Base-by-base conservation (phyloP, 2,113 vertebrate species). In the Echinops telfairi region DNA sequence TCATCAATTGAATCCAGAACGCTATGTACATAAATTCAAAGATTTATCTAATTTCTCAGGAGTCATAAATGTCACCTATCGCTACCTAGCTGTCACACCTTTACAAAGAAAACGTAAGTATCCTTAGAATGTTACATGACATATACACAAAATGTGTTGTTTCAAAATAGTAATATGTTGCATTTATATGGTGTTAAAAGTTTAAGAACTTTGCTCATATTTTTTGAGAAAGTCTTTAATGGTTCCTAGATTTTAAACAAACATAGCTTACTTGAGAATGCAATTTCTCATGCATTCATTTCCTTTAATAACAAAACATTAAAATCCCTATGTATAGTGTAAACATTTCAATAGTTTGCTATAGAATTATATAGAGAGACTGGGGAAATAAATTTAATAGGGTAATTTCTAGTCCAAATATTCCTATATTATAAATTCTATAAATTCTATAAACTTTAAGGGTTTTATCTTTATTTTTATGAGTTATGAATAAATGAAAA, bases 31-130 rank as follows among this genome's bases (percentile, higher is more conserved):
- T 96, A 98, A 98, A 47, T 99, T 99, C 96, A 99, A 98, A 98
- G 99, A 99, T 95, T 98, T 99, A 88, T 99, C 99, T 81, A 99
- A 99, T 97, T 99, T 99, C 98, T 99, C 99, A 93, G 99, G 99
- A 97, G 98, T 98, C 88, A 99, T 99, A 94, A 99, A 99, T 86
- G 99, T 99, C 93, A 99, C 99, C 53, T 99, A 99, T 96, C 99
- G 99, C 77, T 99, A 99, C 96, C 98, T 99, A 89, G 99, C 99
- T 93, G 99, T 99, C 57, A 98, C 98, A n/a, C 98, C 99, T 97
- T 97, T 99, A 95, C 98, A 98, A 84, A 99, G 99, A 93, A 99
- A 99, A 97, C 99, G 99, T 99, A 98, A 97, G 98, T 98, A 97
- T 92, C 58, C 7, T 84, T 80, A 57, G 29, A 43, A 1, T 81